These are phyloP conservation scores for Morus bassanus DNA, from an alignment of 2,797 vertebrate species.

Conservation along the genomic window DNA sequence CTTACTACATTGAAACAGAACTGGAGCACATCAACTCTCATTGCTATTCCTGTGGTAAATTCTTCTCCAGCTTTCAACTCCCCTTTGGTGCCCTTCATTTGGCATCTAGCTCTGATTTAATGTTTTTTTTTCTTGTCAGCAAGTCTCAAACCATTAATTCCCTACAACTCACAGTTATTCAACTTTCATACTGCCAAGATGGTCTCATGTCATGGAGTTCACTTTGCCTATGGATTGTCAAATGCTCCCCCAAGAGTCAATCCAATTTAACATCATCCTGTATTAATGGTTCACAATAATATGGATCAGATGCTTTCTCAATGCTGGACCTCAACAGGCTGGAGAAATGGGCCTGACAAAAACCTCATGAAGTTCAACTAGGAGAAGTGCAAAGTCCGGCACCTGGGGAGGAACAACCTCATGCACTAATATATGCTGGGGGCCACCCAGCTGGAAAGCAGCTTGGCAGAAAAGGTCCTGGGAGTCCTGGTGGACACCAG, in stretches of 20 bases:
- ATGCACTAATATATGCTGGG: background rate
- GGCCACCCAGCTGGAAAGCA: background rate
- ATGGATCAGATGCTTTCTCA: background rate
- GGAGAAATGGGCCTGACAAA: background rate
- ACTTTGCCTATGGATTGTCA: background rate
- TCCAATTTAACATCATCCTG: background rate
- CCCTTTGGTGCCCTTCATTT: background rate
- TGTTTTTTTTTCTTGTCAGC: background rate
- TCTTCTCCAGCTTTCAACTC: background rate
- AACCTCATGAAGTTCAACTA: background rate
- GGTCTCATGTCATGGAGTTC: background rate
- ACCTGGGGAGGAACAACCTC: background rate
- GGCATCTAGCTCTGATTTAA: background rate
- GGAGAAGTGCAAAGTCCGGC: background rate
- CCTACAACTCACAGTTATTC: background rate
- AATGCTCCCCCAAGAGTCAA: background rate
- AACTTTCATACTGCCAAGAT: background rate
- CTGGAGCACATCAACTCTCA: background rate
- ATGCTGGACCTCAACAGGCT: background rate
- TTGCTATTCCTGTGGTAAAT: background rate
- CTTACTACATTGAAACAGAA: background rate
- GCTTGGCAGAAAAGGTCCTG: background rate
- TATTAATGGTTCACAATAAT: background rate
- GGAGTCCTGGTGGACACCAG: background rate
- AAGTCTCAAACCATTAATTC: background rate